Conservation (phyloP, 2,888 invertebrate genomes). For the Drosophila prostipennis region DNA sequence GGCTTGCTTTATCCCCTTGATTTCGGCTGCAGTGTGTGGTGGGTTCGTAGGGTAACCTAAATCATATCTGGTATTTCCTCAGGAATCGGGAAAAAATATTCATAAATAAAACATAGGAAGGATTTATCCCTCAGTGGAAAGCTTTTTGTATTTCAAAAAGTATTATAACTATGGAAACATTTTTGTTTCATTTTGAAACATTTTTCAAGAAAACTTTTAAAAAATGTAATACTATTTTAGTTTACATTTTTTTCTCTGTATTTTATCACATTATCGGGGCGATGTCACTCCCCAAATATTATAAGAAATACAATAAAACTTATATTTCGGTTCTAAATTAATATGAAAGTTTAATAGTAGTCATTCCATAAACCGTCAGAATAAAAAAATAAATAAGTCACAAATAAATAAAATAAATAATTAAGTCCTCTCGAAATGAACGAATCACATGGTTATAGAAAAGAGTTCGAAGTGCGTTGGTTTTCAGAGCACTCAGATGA, state of each 20-base stretch:
- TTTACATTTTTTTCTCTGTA: too few species aligned
- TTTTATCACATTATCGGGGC: not conserved
- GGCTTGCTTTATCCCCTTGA: conserved; percentile 9
- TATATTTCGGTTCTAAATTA: not conserved
- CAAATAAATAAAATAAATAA: not conserved
- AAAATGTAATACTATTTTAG: too few species aligned
- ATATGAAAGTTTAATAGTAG: not conserved
- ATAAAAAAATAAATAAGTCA: not conserved
- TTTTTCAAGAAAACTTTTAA: too few species aligned
- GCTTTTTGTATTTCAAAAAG: too few species aligned
- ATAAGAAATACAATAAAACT: not conserved
- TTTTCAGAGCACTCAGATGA: conserved; percentile 3
- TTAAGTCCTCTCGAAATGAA: conserved; percentile 6
- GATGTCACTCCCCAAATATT: not conserved
- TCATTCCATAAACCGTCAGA: not conserved
- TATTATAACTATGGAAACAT: too few species aligned
- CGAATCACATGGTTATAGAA: not conserved
- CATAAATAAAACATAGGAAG: not conserved
- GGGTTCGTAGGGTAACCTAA: conserved; percentile 20
- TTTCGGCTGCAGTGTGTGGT: not conserved
- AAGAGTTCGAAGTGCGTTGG: conserved; percentile 9
- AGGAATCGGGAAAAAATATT: conserved; percentile 9
- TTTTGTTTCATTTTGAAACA: too few species aligned
- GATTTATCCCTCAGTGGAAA: conserved; percentile 2
- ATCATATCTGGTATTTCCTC: conserved; percentile 38